These are phyloP conservation scores for Calliphora vomitoria DNA, from an alignment of 2,888 invertebrate genomes.

Conservation along the genomic window DNA sequence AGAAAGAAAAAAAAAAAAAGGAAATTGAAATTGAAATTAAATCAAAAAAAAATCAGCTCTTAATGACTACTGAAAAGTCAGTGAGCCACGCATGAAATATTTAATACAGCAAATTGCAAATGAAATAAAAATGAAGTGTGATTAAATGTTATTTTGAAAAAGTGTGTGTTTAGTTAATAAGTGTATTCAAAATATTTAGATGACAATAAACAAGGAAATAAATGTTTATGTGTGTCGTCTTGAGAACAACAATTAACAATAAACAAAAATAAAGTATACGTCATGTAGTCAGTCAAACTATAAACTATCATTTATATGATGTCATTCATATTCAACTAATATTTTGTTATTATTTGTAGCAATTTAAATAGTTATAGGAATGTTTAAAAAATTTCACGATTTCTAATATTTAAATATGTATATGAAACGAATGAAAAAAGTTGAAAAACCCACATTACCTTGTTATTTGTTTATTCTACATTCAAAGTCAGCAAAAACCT, in stretches of 20 bases:
- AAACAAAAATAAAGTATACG: slow-evolving; percentile 59
- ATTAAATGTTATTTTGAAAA: slow-evolving; percentile 26
- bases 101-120: slow-evolving; percentile 13
- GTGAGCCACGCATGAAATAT: slow-evolving; percentile 56
- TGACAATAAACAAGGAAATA: background rate
- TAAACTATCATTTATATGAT: slow-evolving; percentile 29
- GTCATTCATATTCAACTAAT: slow-evolving; percentile 40
- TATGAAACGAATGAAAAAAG: background rate
- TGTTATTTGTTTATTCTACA: background rate
- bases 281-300: slow-evolving; percentile 41
- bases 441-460: slow-evolving; percentile 12
- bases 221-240: slow-evolving; percentile 21
- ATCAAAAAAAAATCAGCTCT: slow-evolving; percentile 53
- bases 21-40: slow-evolving; percentile 33
- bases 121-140: slow-evolving; percentile 29
- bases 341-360: background rate
- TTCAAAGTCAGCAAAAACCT: slow-evolving; percentile 43
- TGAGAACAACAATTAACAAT: slow-evolving; percentile 15
- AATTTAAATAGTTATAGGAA: background rate
- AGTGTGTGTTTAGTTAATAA: slow-evolving; percentile 33
- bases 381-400: slow-evolving; percentile 8
- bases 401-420: background rate
- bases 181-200: slow-evolving; percentile 4
- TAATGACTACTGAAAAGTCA: slow-evolving; percentile 43
- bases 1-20: slow-evolving; percentile 22